phyloP scores from a whole-genome alignment of 2,888 invertebrate species.

The Papilio gigon region DNA sequence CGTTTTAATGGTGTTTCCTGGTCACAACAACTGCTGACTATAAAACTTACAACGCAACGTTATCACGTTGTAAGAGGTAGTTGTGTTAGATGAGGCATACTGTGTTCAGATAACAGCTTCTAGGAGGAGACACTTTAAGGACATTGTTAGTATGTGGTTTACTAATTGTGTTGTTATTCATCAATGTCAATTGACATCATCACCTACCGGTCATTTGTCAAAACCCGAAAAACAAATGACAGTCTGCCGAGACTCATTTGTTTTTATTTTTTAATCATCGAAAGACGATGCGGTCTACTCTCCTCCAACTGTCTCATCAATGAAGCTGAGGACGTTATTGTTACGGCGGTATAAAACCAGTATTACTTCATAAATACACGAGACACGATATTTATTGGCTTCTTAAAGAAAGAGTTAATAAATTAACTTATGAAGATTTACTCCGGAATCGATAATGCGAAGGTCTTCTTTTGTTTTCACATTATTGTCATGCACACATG shows the following conservation, averaged over 20 bases:
- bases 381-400: conserved; percentile 1
- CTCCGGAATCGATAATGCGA: background rate
- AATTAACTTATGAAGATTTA: conserved; percentile 18
- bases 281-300: too few species aligned
- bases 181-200: too few species aligned
- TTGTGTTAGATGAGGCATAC: conserved; percentile 3
- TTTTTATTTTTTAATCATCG: background rate
- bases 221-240: too few species aligned
- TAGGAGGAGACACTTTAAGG: background rate
- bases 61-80: conserved; percentile 15
- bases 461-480: conserved; percentile 14
- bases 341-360: background rate
- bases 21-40: conserved; percentile 43
- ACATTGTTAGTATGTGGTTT: too few species aligned
- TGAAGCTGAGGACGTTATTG: too few species aligned
- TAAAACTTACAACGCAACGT: background rate
- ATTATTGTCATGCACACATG: conserved; percentile 4
- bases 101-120: background rate
- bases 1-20: conserved; percentile 52
- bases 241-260: too few species aligned
- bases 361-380: background rate
- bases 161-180: background rate
- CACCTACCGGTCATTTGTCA: too few species aligned
- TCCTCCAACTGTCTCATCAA: too few species aligned
- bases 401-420: conserved; percentile 21